Conservation (phyloP, 2,113 vertebrate species). For the Tauraco erythrolophus region DNA sequence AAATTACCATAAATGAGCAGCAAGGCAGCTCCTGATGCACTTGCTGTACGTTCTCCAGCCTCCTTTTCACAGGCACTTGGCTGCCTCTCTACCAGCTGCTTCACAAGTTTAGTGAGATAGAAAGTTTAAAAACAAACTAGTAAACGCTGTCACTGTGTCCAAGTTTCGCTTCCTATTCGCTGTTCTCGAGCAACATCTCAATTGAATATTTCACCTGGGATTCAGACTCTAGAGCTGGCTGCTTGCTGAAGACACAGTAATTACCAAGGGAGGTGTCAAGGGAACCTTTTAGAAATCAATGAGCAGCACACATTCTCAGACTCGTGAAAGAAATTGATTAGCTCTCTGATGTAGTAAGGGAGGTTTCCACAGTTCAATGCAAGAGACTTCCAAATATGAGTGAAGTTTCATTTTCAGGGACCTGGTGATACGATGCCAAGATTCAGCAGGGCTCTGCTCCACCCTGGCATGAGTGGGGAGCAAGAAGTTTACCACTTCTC, state of each 20-base stretch:
- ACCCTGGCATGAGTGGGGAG: background rate
- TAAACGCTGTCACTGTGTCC: conserved; percentile 34
- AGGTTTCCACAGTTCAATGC: conserved; percentile 16
- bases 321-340: conserved; percentile 60
- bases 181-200: conserved; percentile 47
- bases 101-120: conserved; percentile 35
- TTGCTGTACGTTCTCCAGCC: background rate
- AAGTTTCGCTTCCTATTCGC: conserved; percentile 19
- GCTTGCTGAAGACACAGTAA: conserved; percentile 45
- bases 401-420: background rate
- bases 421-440: background rate
- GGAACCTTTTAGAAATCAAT: conserved; percentile 71
- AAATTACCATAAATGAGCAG: conserved; percentile 60
- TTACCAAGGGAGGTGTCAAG: conserved; percentile 62
- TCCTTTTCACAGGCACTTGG: conserved; percentile 38
- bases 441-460: background rate
- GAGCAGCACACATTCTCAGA: conserved; percentile 43
- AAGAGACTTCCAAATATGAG: background rate
- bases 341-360: conserved; percentile 21
- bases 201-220: conserved; percentile 65
- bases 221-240: conserved; percentile 40
- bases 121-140: conserved; percentile 62
- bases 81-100: conserved; percentile 54
- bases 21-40: conserved; percentile 38
- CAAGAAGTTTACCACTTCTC: background rate